Base-by-base conservation (phyloP, 2,888 invertebrate species). In the Drosophila parthenogenetica region DNA sequence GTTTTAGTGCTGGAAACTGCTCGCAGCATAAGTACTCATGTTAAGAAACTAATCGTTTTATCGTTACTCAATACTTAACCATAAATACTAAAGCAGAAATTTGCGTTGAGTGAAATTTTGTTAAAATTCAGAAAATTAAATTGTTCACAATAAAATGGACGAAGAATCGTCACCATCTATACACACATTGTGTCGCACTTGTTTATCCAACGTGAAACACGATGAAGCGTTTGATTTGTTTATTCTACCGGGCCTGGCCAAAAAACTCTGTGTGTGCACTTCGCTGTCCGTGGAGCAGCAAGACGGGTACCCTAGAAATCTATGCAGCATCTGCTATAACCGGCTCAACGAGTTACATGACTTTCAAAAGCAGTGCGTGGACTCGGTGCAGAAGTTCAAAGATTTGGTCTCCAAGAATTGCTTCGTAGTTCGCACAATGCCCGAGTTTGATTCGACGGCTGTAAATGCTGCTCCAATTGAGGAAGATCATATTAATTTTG, bases 181-280 rank as follows among this genome's bases (percentile, higher is more conserved):
- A 45, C 71, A 91, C 40, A 78, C 89, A 42, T 76, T 90, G 62
- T 91, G 91, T 60, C 92, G 92, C 22, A 90, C 91, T 25, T 91
- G 91, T 45, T 69, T 91, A 49, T 81, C 84, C 43, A 74, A 77
- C 49, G 25, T 91, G 39, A 76, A 75, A 22, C 79, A 66, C 48
- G 83, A 77, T n/a, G 77, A 67, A 14, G 67, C 74, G 0, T 83
- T 83, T 45, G 89, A 91, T 65, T 62, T 91, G 10, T 91, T 90
- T 67, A 51, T 79, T 10, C 77, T 89, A 4, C 89, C 90, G 3
- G 91, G 87, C n/a, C 66, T 91, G 60, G 85, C 85, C 17, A 89
- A 90, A 54, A 91, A 90, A 65, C 67, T 91, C 7, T 82, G 84
- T 62, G 76, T 87, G 39, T 91, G 90, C 59, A 91, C 91, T 8